A percentile compares a stretch with the other conserved stretches of the same genome.
Conservation (phyloP, 2,113 vertebrate species). For the Dinomys branickii region DNA sequence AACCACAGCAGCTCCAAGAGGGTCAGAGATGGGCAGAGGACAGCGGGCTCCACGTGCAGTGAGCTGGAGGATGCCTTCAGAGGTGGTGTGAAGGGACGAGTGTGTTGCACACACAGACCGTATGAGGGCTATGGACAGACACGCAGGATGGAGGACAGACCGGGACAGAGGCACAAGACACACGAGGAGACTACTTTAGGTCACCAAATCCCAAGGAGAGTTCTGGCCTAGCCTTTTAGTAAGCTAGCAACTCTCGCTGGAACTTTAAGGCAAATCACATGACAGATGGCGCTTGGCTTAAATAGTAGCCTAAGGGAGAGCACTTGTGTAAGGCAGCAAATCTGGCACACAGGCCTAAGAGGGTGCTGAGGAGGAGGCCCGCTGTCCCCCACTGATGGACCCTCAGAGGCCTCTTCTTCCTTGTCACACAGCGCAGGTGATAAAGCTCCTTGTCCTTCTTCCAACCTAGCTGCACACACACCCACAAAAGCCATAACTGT, state of each 20-base stretch:
- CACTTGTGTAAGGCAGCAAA: background rate
- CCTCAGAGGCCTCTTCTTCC: background rate
- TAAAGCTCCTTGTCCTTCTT: background rate
- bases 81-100: background rate
- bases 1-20: background rate
- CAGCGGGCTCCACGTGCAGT: background rate
- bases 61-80: no score
- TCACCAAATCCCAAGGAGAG: background rate
- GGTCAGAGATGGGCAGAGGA: background rate
- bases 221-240: background rate
- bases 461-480: background rate
- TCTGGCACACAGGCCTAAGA: background rate
- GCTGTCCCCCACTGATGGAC: background rate
- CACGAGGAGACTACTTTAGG: background rate
- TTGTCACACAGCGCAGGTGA: background rate
- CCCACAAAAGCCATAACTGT: background rate
- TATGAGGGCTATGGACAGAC: rapidly evolving
- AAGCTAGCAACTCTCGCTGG: background rate
- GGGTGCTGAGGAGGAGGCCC: background rate
- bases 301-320: background rate
- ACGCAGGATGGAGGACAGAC: background rate
- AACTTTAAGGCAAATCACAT: background rate
- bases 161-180: background rate
- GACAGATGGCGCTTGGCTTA: background rate
- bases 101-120: background rate